A percentile compares a stretch with the other conserved stretches of the same genome.
Conservation (phyloP, 2,797 vertebrate genomes). For the Clarias platycephalus region DNA sequence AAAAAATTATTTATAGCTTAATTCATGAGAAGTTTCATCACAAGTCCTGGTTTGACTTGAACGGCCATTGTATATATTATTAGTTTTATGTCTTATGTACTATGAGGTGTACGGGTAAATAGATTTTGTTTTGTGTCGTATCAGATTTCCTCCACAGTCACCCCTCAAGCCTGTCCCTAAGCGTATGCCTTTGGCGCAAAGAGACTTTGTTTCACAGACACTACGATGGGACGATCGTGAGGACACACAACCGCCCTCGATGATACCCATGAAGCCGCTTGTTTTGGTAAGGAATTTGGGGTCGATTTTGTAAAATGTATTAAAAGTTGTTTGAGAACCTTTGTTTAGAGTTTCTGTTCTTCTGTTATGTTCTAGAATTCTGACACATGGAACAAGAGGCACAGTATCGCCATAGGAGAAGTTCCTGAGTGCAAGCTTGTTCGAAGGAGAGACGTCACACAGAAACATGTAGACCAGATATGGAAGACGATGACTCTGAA, state of each 20-base stretch:
- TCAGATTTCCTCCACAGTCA: constrained; percentile 85
- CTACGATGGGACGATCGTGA: constrained; percentile 83
- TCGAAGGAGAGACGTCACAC: constrained; percentile 79
- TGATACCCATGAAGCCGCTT: constrained; percentile 75
- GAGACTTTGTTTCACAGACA: constrained; percentile 79
- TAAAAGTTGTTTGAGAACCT: too few species aligned
- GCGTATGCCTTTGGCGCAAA: constrained; percentile 65
- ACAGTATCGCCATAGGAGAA: constrained; percentile 94
- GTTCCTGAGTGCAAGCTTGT: constrained; percentile 85
- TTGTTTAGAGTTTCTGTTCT: neutral
- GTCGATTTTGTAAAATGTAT: neutral
- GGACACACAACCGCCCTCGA: constrained; percentile 71
- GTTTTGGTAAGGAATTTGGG: constrained; percentile 68
- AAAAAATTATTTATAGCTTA: too few species aligned
- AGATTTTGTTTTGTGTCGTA: neutral
- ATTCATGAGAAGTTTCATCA: too few species aligned
- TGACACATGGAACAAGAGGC: constrained; percentile 90
- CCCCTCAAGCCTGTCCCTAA: constrained; percentile 88
- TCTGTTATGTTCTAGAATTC: constrained; percentile 69
- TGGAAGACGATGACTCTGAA: constrained; percentile 88
- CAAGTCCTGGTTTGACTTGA: too few species aligned
- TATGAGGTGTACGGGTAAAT: neutral
- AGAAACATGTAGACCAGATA: constrained; percentile 84
- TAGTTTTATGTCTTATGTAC: too few species aligned
- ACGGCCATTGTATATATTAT: too few species aligned